Base-by-base conservation (phyloP, 1,140 invertebrate species). In the Diprion similis region DNA sequence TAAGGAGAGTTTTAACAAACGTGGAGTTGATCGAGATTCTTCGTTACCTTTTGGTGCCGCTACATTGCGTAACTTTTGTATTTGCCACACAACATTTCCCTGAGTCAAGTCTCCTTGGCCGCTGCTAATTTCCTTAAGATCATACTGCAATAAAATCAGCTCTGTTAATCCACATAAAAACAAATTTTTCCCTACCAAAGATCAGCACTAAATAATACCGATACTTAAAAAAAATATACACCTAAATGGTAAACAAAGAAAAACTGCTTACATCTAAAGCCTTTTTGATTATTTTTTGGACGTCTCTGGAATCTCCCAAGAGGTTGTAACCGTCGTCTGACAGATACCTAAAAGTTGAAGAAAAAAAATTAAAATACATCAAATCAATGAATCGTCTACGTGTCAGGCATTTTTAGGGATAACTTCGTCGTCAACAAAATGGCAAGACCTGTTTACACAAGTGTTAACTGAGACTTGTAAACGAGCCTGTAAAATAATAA, bases 21-120 rank as follows among this genome's bases (percentile, higher is more conserved):
- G 89, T 1, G 96, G 95, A 65, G 94, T 94, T 70, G 90, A 89
- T 77, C 92, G 91, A 15, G 95, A 96, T 78, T 96, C 94, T 83
- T 97, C 95, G 87, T 96, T 95, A 51, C 92, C 92, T 88, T 97
- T 97, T n/a, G 96, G 96, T 18, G 95, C 95, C 51, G 95, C 91
- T 64, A 96, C 91, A 89, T 97, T 97, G 15, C 95, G 90, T 66
- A 97, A 90, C 84, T 96, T 95, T 84, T 95, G 93, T 79, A 98
- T 92, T 91, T 98, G 96, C 19, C 97, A 87, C 11, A 97, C 92
- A 73, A 96, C 90, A 72, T 93, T 91, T 10, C 93, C 92, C 73
- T 92, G 86, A 73, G 93, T 86, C 86, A 89, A 88, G 68, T 88
- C 84, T 72, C 92, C 92, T 65, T 91, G 90, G 73, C 90, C 90